Conservation (phyloP, 2,888 invertebrate genomes). For the Dynastes maya region DNA sequence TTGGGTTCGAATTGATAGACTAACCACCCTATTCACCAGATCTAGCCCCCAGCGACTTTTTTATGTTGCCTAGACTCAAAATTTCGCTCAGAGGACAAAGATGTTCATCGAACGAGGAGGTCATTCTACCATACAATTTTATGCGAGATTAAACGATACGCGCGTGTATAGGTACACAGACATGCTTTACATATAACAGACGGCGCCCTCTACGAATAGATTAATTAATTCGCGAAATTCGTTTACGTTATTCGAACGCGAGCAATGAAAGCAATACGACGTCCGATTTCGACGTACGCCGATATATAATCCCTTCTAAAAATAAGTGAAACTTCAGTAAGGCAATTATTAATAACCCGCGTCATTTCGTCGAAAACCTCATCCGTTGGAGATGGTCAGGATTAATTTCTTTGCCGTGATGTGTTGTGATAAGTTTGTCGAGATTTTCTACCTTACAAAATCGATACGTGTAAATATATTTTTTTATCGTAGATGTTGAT, state of each 20-base stretch:
- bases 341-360: neutral
- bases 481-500: no score
- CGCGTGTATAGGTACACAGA: no score
- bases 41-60: no score
- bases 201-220: neutral
- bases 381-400: neutral
- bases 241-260: no score
- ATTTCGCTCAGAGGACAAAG: no score
- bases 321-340: neutral
- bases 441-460: neutral
- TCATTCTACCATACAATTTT: no score
- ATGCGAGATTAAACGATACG: no score
- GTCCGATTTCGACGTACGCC: neutral
- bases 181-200: no score
- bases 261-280: neutral
- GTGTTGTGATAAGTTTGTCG: neutral
- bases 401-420: neutral
- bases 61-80: no score
- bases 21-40: no score
- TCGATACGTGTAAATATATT: neutral
- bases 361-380: neutral
- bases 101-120: no score
- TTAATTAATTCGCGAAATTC: conserved; percentile 3
- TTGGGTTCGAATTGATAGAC: no score
- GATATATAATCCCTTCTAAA: neutral